These are phyloP conservation scores for fruit fly (Drosophila melanogaster) DNA, from an alignment of 1,140 invertebrate genomes.

Conservation along the genomic window DNA sequence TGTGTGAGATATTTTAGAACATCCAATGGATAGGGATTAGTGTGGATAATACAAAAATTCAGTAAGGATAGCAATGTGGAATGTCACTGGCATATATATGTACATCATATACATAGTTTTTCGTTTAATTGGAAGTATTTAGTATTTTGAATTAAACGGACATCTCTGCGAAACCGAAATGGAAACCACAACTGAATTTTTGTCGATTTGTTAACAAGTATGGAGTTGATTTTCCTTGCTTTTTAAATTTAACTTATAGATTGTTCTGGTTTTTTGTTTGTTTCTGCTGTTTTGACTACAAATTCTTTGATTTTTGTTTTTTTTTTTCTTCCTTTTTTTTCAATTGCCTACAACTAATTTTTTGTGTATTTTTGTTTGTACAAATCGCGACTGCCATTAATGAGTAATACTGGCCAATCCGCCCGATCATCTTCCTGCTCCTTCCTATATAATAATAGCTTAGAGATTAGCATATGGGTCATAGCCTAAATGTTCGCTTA, in stretches of 20 bases:
- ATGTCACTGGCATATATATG: conserved; percentile 26
- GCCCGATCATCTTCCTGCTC: conserved; percentile 3
- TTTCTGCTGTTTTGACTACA: conserved; percentile 65
- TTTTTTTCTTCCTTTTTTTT: conserved; percentile 21
- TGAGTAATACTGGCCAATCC: conserved; percentile 50
- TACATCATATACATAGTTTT: neutral
- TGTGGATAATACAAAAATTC: neutral
- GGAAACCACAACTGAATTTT: conserved; percentile 35
- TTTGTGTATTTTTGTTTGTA: conserved; percentile 22
- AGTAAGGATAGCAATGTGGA: conserved; percentile 12
- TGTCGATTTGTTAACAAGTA: conserved; percentile 10
- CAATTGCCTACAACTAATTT: conserved; percentile 22
- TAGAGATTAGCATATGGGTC: conserved; percentile 11
- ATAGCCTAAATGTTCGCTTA: conserved; percentile 31
- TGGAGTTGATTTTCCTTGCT: conserved; percentile 7
- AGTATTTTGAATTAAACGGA: neutral
- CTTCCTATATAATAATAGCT: conserved; percentile 5
- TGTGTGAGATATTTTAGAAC: conserved; percentile 2
- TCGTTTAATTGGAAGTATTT: conserved; percentile 8
- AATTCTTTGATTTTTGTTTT: conserved; percentile 78
- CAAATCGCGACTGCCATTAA: conserved; percentile 31
- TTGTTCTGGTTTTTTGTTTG: conserved; percentile 26
- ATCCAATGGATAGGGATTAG: neutral
- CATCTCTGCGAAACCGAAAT: conserved; percentile 20
- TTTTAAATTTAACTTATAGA: conserved; percentile 33